These are phyloP conservation scores for Epinotia bilunana DNA, from an alignment of 2,888 invertebrate genomes.

Conservation along the genomic window DNA sequence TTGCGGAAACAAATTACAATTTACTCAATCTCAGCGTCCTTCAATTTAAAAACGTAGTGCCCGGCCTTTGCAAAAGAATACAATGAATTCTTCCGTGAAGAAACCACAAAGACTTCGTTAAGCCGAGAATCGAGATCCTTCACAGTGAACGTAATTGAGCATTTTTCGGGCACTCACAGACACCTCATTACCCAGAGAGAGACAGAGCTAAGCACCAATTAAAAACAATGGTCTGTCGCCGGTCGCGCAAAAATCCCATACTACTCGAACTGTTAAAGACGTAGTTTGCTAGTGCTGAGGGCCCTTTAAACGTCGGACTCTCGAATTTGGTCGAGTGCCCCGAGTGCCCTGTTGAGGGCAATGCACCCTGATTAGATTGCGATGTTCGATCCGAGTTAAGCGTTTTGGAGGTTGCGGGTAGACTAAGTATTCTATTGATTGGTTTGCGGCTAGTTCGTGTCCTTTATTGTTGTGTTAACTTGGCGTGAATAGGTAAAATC, in stretches of 20 bases:
- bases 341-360: slow-evolving; percentile 51
- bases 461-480: slow-evolving; percentile 31
- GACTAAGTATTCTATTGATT: slow-evolving; percentile 40
- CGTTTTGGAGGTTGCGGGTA: slow-evolving; percentile 55
- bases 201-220: slow-evolving; percentile 70
- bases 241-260: slow-evolving; percentile 55
- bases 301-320: slow-evolving; percentile 59
- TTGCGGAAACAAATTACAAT: slow-evolving; percentile 1
- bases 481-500: slow-evolving; percentile 16
- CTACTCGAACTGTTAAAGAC: slow-evolving; percentile 55
- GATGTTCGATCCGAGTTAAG: slow-evolving; percentile 69
- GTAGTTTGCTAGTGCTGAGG: slow-evolving; percentile 55
- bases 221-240: slow-evolving; percentile 64
- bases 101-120: slow-evolving; percentile 41
- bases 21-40: slow-evolving; percentile 16
- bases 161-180: slow-evolving; percentile 49
- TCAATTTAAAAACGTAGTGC: slow-evolving; percentile 26
- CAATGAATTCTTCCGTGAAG: slow-evolving; percentile 36
- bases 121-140: slow-evolving; percentile 37
- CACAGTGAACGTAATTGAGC: slow-evolving; percentile 45
- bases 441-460: slow-evolving; percentile 35
- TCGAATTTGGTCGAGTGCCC: slow-evolving; percentile 65
- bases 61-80: slow-evolving; percentile 27
- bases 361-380: slow-evolving; percentile 70
- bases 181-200: slow-evolving; percentile 62